These are phyloP conservation scores for Scytalopus superciliaris DNA, from an alignment of 2,113 vertebrate species.

Conservation along the genomic window DNA sequence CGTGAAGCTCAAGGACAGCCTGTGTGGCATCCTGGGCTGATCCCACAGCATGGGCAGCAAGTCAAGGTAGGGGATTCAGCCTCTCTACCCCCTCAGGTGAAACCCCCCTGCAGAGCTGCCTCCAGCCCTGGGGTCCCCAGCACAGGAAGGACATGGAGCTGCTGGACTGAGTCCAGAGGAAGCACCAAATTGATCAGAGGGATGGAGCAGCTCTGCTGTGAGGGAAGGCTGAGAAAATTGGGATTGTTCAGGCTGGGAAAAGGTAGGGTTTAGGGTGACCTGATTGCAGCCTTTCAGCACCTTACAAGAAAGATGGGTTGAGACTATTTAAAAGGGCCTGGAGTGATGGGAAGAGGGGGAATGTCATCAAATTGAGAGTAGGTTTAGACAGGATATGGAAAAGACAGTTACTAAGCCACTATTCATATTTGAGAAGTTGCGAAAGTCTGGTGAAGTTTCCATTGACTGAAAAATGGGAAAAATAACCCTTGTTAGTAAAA, in stretches of 20 bases:
- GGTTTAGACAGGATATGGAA: neutral
- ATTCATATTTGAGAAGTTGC: too few relatives aligned
- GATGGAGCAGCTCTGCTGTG: neutral
- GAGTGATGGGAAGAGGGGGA: too few relatives aligned
- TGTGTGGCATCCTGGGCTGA: neutral
- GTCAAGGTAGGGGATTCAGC: accelerated
- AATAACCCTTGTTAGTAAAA: neutral
- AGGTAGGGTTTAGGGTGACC: neutral
- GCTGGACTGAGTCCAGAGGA: accelerated
- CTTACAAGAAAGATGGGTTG: neutral
- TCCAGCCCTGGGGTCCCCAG: neutral
- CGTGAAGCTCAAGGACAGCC: neutral
- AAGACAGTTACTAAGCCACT: neutral
- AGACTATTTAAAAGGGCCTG: neutral
- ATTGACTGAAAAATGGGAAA: neutral
- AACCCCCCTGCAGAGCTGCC: neutral
- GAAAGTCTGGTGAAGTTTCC: neutral
- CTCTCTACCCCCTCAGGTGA: neutral
- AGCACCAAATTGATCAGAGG: accelerated
- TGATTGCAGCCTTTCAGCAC: neutral
- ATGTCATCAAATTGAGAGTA: neutral
- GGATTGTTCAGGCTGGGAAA: neutral
- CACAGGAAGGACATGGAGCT: neutral
- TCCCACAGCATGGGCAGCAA: accelerated
- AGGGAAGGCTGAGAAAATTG: neutral